Percentiles rank a stretch among this genome's conserved stretches.
Conservation (phyloP, 2,797 vertebrate species). For the Delichon dasypus region DNA sequence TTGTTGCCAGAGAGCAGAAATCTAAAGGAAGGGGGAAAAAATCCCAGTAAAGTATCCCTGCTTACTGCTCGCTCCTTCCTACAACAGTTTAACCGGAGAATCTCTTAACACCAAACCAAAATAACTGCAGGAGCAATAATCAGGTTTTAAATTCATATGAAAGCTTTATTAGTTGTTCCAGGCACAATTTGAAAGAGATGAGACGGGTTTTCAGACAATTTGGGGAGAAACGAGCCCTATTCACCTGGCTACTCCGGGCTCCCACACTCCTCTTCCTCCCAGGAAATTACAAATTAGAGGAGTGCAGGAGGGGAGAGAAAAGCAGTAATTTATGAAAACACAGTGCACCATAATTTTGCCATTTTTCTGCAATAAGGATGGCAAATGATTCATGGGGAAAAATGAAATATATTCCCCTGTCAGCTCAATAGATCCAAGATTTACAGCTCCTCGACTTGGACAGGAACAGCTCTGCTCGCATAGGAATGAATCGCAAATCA, state of each 20-base stretch:
- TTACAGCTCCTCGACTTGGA: slow-evolving; percentile 81
- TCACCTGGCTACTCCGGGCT: slow-evolving; percentile 22
- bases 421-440: slow-evolving; percentile 79
- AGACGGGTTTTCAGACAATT: slow-evolving; percentile 4
- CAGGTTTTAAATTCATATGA: neutral
- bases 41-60: neutral
- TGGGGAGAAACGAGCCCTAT: slow-evolving; percentile 9
- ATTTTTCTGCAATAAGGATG: slow-evolving; percentile 81
- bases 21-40: neutral
- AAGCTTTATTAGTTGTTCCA: neutral
- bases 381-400: slow-evolving; percentile 81
- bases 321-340: slow-evolving; percentile 81
- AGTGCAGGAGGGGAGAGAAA: neutral
- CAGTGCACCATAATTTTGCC: slow-evolving; percentile 79
- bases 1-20: neutral
- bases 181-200: neutral
- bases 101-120: neutral
- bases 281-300: slow-evolving; percentile 55
- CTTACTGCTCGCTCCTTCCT: neutral
- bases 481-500: slow-evolving; percentile 77
- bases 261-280: slow-evolving; percentile 40
- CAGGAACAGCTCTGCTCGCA: slow-evolving; percentile 75
- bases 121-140: neutral
- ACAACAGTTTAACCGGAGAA: neutral
- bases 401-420: slow-evolving; percentile 81